Conservation (phyloP, 1,140 invertebrate genomes). For the Sarcophaga bullata region DNA sequence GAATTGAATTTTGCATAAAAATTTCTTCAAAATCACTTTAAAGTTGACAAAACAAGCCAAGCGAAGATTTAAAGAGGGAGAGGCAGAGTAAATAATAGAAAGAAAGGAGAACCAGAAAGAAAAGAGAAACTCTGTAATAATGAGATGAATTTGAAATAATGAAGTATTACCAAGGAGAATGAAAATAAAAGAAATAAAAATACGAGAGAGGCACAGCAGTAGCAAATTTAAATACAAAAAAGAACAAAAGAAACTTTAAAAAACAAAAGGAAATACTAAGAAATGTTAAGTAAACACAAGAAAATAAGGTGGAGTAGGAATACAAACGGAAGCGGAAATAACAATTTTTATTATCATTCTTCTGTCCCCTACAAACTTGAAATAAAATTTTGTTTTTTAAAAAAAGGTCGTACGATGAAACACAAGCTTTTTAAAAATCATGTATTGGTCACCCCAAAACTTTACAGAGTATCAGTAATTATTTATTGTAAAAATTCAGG, state of each 20-base stretch:
- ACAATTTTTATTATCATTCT: no score
- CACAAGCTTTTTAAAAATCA: no score
- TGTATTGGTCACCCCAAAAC: no score
- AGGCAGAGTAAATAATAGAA: neutral
- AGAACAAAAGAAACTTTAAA: neutral
- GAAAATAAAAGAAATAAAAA: neutral
- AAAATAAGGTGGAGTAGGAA: no score
- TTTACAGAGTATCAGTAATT: no score
- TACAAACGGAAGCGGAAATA: no score
- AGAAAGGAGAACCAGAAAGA: neutral
- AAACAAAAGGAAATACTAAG: neutral
- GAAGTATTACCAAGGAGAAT: neutral
- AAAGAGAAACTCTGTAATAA: neutral
- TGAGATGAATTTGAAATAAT: slow-evolving; percentile 10
- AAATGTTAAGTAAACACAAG: neutral
- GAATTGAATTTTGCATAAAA: slow-evolving; percentile 11
- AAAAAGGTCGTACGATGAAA: no score
- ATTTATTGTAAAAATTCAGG: no score
- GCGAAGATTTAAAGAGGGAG: neutral
- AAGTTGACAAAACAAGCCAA: neutral
- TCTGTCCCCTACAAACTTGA: no score
- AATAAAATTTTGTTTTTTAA: no score
- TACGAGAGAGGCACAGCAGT: neutral
- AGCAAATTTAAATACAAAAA: neutral
- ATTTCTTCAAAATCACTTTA: neutral